Evolutionary conservation across 2,797 vertebrate genomes (phyloP).

Genomic region (Pseudochaenichthys georgianus): DNA sequence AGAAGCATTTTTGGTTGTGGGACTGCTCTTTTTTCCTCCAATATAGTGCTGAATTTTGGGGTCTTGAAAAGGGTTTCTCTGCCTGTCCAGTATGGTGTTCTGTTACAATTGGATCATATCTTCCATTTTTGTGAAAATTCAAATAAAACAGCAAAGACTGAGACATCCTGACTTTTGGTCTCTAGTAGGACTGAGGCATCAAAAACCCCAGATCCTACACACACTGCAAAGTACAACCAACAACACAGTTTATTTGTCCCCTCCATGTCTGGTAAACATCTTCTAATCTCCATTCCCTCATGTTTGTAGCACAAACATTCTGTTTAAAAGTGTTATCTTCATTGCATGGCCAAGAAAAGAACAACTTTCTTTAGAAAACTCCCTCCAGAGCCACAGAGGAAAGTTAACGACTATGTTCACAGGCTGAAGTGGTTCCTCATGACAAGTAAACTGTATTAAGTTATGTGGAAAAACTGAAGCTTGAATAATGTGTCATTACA

Average conservation of each 20-base stretch:
- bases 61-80: neutral
- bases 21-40: neutral
- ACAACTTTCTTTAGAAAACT: neutral
- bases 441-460: neutral
- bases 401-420: conserved; percentile 2
- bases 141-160: neutral
- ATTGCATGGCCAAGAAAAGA: neutral
- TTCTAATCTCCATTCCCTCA: neutral
- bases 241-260: neutral
- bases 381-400: neutral
- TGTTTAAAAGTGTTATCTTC: neutral
- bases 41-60: neutral
- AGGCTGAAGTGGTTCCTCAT: neutral
- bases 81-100: neutral
- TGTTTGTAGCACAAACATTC: neutral
- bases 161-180: neutral
- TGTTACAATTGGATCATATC: neutral
- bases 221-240: neutral
- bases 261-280: neutral
- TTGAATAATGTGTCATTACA: conserved; percentile 16
- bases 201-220: neutral
- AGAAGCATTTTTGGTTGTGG: neutral
- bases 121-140: conserved; percentile 1
- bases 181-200: neutral
- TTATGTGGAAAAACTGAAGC: conserved; percentile 11